Conservation (phyloP, 1,140 invertebrate species). For the Bombus sylvicola region DNA sequence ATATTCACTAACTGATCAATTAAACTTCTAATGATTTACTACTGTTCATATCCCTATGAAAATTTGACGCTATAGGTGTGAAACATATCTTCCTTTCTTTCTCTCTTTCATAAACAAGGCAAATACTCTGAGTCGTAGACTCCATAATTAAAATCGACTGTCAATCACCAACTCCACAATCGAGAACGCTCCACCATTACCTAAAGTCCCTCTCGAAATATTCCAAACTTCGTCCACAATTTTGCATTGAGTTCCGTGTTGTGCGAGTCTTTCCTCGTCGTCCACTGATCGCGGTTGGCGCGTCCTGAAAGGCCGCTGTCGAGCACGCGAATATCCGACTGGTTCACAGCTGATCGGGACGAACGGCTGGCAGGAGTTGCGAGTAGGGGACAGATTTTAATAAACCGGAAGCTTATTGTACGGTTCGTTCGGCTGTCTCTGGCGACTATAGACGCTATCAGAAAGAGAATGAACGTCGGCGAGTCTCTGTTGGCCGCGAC, state of each 20-base stretch:
- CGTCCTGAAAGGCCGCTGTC: background rate
- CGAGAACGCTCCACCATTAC: background rate
- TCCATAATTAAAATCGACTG: background rate
- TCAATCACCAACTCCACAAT: background rate
- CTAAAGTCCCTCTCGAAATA: background rate
- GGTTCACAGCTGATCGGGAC: conserved; percentile 49
- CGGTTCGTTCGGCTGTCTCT: conserved; percentile 41
- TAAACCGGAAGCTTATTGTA: conserved; percentile 71
- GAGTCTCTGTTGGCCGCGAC: conserved; percentile 22
- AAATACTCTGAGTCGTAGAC: background rate
- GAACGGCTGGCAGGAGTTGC: conserved; percentile 4
- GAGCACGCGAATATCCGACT: conserved; percentile 30
- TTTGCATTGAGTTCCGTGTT: background rate
- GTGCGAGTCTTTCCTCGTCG: background rate
- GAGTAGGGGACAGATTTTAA: conserved; percentile 58
- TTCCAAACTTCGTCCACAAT: background rate
- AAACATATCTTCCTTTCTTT: no score
- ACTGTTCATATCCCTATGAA: no score
- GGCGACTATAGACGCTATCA: conserved; percentile 4
- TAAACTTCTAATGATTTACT: no score
- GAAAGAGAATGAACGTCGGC: conserved; percentile 42
- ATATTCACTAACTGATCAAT: no score
- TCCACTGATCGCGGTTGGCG: background rate
- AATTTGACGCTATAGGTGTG: no score
- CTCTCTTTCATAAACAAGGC: no score